phyloP scores from a whole-genome alignment of 2,113 vertebrate species.

The Azemiops feae region DNA sequence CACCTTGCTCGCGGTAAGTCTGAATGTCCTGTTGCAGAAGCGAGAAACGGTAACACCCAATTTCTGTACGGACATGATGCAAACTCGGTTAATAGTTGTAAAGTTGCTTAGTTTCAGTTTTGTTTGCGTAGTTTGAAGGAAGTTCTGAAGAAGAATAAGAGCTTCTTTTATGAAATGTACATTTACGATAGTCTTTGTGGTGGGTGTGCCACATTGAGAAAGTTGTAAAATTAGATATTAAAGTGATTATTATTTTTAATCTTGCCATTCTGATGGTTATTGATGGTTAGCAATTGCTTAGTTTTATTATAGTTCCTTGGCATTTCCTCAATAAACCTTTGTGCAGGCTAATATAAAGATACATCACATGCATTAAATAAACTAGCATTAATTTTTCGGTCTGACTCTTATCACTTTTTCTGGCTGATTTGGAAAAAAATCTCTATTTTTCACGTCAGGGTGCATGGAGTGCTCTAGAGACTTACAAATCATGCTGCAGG shows the following conservation, averaged over 20 bases:
- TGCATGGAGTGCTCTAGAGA: not conserved
- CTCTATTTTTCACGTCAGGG: not conserved
- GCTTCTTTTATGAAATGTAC: not conserved
- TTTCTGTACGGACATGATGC: not conserved
- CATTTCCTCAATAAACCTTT: not conserved
- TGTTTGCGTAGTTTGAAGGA: rapidly evolving
- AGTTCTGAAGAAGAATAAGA: rapidly evolving
- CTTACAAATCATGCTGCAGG: not conserved
- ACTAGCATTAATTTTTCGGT: not conserved
- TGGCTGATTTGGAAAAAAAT: not conserved
- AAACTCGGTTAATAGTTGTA: not conserved
- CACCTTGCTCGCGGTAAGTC: conserved; percentile 80
- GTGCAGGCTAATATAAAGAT: not conserved
- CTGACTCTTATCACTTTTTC: not conserved
- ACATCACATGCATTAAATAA: not conserved
- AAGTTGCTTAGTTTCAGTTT: not conserved
- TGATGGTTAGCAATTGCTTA: not conserved
- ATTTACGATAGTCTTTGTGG: not conserved
- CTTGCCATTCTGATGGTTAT: not conserved
- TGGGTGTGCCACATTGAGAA: not conserved
- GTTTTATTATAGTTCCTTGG: not conserved
- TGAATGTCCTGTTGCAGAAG: conserved; percentile 46
- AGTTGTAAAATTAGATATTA: not conserved
- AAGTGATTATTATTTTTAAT: not conserved
- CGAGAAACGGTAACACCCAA: conserved; percentile 14